phyloP scores from a whole-genome alignment of 2,888 invertebrate genomes.

The Lacanobia wlatinum region DNA sequence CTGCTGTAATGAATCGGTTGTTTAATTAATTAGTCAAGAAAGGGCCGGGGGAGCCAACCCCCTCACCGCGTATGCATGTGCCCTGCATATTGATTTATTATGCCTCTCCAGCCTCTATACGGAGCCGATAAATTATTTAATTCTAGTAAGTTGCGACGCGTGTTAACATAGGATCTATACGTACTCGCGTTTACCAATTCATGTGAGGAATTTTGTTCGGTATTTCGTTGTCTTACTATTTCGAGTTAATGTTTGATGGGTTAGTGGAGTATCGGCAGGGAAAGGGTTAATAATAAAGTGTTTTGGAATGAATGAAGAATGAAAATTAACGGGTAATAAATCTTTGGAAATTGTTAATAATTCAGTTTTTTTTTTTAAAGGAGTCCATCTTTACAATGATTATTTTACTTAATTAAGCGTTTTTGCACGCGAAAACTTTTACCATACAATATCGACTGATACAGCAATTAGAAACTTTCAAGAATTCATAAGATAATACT shows the following conservation, averaged over 20 bases:
- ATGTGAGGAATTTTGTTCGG: slow-evolving; percentile 51
- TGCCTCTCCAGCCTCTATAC: slow-evolving; percentile 82
- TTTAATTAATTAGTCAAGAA: slow-evolving; percentile 94
- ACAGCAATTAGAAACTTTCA: background rate
- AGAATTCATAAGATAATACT: background rate
- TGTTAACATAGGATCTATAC: slow-evolving; percentile 76
- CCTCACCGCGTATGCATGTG: slow-evolving; percentile 83
- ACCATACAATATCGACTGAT: too few species aligned
- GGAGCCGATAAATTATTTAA: slow-evolving; percentile 89
- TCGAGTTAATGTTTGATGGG: slow-evolving; percentile 12
- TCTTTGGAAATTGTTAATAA: too few species aligned
- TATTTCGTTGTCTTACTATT: slow-evolving; percentile 40
- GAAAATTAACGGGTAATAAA: too few species aligned
- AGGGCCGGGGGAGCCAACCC: slow-evolving; percentile 79
- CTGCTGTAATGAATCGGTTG: slow-evolving; percentile 94
- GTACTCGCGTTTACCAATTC: slow-evolving; percentile 53
- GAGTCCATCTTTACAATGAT: too few species aligned
- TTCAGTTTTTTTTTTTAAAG: too few species aligned
- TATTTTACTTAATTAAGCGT: too few species aligned
- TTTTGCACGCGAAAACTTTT: too few species aligned
- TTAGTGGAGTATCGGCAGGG: slow-evolving; percentile 1
- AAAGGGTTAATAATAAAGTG: slow-evolving; percentile 33
- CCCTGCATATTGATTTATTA: slow-evolving; percentile 91
- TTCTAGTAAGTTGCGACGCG: slow-evolving; percentile 85
- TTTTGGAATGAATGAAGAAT: background rate